phyloP scores from a whole-genome alignment of 2,888 invertebrate species.

The Eupithecia centaureata region DNA sequence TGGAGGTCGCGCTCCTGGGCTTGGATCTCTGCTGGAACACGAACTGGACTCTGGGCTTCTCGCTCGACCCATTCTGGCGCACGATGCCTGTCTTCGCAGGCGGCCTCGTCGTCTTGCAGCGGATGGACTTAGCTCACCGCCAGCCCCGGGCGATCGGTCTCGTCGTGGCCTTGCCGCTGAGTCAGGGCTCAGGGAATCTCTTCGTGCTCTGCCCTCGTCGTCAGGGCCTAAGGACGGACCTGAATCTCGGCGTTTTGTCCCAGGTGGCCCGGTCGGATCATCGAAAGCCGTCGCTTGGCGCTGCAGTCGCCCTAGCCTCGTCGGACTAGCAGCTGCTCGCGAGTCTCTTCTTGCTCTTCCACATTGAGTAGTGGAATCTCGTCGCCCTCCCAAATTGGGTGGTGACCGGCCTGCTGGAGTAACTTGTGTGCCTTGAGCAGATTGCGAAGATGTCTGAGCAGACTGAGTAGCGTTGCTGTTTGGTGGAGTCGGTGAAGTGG shows the following conservation, averaged over 20 bases:
- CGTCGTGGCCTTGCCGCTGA: slow-evolving; percentile 91
- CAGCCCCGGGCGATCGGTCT: slow-evolving; percentile 90
- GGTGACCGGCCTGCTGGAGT: slow-evolving; percentile 71
- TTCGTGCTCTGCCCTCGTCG: slow-evolving; percentile 89
- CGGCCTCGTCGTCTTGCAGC: slow-evolving; percentile 87
- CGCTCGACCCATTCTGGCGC: slow-evolving; percentile 84
- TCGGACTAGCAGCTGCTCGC: slow-evolving; percentile 86
- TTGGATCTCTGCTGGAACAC: slow-evolving; percentile 92
- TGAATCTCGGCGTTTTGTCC: slow-evolving; percentile 88
- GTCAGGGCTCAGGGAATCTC: slow-evolving; percentile 95
- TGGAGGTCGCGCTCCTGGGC: slow-evolving; percentile 87
- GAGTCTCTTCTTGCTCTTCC: slow-evolving; percentile 87
- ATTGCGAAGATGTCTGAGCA: slow-evolving; percentile 59
- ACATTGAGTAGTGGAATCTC: slow-evolving; percentile 94
- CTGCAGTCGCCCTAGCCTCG: slow-evolving; percentile 88
- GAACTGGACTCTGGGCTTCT: slow-evolving; percentile 89
- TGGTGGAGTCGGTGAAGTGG: slow-evolving; percentile 88
- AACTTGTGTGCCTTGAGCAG: slow-evolving; percentile 60
- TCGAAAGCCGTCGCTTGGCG: slow-evolving; percentile 95
- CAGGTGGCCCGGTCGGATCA: slow-evolving; percentile 90
- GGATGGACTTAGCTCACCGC: slow-evolving; percentile 92
- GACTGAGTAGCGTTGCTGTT: slow-evolving; percentile 59
- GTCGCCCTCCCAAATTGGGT: slow-evolving; percentile 83
- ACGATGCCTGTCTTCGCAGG: slow-evolving; percentile 91
- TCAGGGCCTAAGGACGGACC: slow-evolving; percentile 94